Conservation (phyloP, 2,797 vertebrate genomes). For the Sphenodon punctatus region DNA sequence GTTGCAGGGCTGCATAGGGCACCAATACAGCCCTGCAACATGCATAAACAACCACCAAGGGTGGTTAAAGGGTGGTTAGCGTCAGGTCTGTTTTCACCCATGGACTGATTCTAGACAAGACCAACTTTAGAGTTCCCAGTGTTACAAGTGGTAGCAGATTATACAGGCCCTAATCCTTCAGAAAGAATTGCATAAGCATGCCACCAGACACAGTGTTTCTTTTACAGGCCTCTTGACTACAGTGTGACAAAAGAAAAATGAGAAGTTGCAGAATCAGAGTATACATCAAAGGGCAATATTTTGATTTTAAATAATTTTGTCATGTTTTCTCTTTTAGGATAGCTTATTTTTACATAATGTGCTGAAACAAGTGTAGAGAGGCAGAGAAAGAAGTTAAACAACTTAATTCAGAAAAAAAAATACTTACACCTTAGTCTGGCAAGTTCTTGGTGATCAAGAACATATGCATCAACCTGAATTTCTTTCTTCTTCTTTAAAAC, state of each 20-base stretch:
- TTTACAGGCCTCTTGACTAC: not conserved
- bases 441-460: slow-evolving; percentile 78
- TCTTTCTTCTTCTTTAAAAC: slow-evolving; percentile 91
- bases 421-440: slow-evolving; percentile 82
- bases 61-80: too few relatives aligned
- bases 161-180: not conserved
- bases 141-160: not conserved
- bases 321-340: too few relatives aligned
- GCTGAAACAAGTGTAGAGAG: not conserved
- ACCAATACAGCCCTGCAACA: too few relatives aligned
- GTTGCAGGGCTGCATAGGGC: too few relatives aligned
- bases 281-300: not conserved
- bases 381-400: not conserved
- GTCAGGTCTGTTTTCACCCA: too few relatives aligned
- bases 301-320: not conserved
- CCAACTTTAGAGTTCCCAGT: too few relatives aligned
- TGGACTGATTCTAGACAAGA: not conserved
- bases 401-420: not conserved
- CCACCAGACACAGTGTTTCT: not conserved
- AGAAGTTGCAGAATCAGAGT: not conserved
- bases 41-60: too few relatives aligned
- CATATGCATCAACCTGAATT: slow-evolving; percentile 81
- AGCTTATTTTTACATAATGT: too few relatives aligned
- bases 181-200: not conserved
- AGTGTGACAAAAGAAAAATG: not conserved